These are phyloP conservation scores for Doris montereyensis DNA, from an alignment of 2,888 invertebrate genomes.

Conservation along the genomic window DNA sequence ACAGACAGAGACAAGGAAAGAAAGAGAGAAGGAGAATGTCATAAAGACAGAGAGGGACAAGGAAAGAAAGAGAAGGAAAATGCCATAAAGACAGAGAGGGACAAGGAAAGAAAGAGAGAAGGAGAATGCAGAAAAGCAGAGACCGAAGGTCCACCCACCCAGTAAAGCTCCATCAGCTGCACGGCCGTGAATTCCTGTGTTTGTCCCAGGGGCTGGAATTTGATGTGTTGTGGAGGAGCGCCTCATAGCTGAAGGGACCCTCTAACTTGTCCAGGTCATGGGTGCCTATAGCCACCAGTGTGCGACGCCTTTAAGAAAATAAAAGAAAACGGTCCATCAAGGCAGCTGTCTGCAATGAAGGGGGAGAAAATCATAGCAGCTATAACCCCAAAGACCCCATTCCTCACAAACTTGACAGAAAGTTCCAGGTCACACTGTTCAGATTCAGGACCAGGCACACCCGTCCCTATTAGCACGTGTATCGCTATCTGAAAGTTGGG, in stretches of 20 bases:
- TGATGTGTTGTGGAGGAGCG: slow-evolving; percentile 88
- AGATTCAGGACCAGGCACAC: no score
- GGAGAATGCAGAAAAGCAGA: no score
- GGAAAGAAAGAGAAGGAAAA: neutral
- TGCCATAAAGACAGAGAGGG: neutral
- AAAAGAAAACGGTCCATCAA: neutral
- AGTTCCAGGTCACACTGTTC: no score
- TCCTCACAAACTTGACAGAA: no score
- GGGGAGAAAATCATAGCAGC: no score
- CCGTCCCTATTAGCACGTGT: no score
- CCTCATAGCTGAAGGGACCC: slow-evolving; percentile 95
- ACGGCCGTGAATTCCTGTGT: slow-evolving; percentile 85
- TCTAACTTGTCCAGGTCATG: slow-evolving; percentile 91
- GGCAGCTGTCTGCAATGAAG: no score
- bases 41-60: no score
- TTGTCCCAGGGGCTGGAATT: slow-evolving; percentile 93
- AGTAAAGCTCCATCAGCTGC: slow-evolving; percentile 93
- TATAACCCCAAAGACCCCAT: no score
- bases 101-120: neutral
- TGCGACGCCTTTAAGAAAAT: slow-evolving; percentile 81
- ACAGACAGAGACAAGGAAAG: no score
- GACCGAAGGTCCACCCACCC: slow-evolving; percentile 74
- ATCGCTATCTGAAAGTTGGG: no score
- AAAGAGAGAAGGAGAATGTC: no score
- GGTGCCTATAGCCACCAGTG: slow-evolving; percentile 95